These are phyloP conservation scores for Ochotona princeps DNA, from an alignment of 2,113 vertebrate species.

Conservation along the genomic window DNA sequence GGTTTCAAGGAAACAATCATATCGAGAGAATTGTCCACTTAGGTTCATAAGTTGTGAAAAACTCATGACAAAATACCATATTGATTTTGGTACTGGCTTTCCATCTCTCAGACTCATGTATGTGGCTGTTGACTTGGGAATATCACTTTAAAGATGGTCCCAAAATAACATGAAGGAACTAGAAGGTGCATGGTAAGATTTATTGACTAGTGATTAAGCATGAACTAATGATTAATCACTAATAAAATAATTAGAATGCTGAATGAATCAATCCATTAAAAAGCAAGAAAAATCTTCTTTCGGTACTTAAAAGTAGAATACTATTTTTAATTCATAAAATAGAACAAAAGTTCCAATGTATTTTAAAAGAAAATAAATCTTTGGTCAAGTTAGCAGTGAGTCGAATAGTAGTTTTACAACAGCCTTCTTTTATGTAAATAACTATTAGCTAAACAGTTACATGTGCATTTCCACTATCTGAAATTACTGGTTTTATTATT, in stretches of 20 bases:
- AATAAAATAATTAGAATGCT: background rate
- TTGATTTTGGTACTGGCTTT: background rate
- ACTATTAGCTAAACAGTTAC: background rate
- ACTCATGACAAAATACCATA: background rate
- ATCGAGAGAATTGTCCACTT: background rate
- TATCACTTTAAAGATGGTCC: background rate
- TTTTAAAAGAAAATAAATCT: background rate
- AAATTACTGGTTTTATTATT: no score
- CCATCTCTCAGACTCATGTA: background rate
- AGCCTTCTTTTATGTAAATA: background rate
- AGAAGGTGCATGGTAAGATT: background rate
- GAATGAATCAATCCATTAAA: background rate
- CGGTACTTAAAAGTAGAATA: background rate
- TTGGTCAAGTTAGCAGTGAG: background rate
- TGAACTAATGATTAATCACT: background rate
- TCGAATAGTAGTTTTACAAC: background rate
- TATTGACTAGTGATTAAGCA: background rate
- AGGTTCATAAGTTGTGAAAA: background rate
- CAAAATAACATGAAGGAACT: background rate
- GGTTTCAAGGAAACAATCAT: background rate
- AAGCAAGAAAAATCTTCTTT: background rate
- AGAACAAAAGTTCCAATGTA: background rate
- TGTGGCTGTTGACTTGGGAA: background rate
- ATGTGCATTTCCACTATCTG: no score
- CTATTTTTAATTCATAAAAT: background rate